Evolutionary conservation across 2,797 vertebrate genomes (phyloP), one percentile per base, ranked within the genome.

Genomic region (Coregonus ussuriensis): DNA sequence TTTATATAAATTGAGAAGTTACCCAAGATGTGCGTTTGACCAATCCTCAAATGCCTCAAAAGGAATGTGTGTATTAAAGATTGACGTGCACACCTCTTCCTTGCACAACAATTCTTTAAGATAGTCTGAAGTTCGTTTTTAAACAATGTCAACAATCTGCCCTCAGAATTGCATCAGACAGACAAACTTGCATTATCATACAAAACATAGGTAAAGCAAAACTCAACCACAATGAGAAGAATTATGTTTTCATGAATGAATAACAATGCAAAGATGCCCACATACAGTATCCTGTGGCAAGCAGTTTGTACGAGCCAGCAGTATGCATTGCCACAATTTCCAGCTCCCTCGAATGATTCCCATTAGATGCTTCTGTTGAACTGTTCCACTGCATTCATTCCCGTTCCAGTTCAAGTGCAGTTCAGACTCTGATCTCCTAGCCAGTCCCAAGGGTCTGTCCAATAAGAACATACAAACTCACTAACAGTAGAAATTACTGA

Each of bases 321-420:
- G 68, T n/a, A 41, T n/a, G 3, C n/a, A 21, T 37, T 47, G 18
- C 37, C 6, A 41, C 68, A 47, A 14, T 33, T n/a, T 15, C 33
- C 67, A 1, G 41, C 66, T 70, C 35, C 33, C 67, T 71, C 21
- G n/a, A 11, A 16, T 65, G 41, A 70, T 78, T 86, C 85, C 86
- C 81, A 77, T 82, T 83, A 84, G 85, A 86, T 66, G 71, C 79
- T 86, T 87, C 83, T 77, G 77, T 87, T 88, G 78, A 85, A 82
- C 83, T 79, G 72, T 77, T 81, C 54, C 74, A 79, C 69, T 75
- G 78, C 63, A 53, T 87, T 35, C 80, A 72, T 88, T 84, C 84
- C 85, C 6, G 6, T 41, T 7, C 37, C 37, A 90, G 88, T 91
- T 91, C 89, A 92, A 83, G 80, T 81, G 82, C 85, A 88, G 88